These are phyloP conservation scores for Pterocles orientalis DNA, from an alignment of 2,113 vertebrate species.

Conservation along the genomic window DNA sequence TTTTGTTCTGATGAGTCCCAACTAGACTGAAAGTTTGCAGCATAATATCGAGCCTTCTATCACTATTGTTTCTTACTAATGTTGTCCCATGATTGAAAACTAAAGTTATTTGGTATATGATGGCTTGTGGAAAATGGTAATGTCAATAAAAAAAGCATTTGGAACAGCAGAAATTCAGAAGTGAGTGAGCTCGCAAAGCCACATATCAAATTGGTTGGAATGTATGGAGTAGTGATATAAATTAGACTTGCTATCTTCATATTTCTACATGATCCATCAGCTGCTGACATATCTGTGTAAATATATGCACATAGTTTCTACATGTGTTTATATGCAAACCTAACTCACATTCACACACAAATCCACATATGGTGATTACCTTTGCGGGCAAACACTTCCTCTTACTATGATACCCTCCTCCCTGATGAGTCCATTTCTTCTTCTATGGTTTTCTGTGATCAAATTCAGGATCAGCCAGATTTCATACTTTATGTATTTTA, in stretches of 20 bases:
- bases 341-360: slow-evolving; percentile 1
- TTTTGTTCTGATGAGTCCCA: neutral
- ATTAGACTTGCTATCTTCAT: slow-evolving; percentile 1
- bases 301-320: slow-evolving; percentile 7
- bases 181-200: neutral
- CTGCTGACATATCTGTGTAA: slow-evolving; percentile 18
- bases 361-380: neutral
- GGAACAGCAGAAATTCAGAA: neutral
- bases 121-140: slow-evolving; percentile 14
- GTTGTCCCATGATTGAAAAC: neutral
- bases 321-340: neutral
- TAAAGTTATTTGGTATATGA: neutral
- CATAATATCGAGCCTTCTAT: neutral
- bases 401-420: neutral
- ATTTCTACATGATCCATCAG: slow-evolving; percentile 29
- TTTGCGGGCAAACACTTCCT: neutral
- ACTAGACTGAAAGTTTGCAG: neutral
- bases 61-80: neutral
- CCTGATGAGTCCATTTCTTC: neutral
- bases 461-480: neutral
- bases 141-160: neutral
- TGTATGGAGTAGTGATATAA: slow-evolving; percentile 34
- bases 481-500: neutral
- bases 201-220: neutral
- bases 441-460: neutral